Percentiles rank a stretch among this genome's conserved stretches.
These are phyloP conservation scores for Atherinosoma microstoma DNA, from an alignment of 2,797 vertebrate species.

Conservation along the genomic window DNA sequence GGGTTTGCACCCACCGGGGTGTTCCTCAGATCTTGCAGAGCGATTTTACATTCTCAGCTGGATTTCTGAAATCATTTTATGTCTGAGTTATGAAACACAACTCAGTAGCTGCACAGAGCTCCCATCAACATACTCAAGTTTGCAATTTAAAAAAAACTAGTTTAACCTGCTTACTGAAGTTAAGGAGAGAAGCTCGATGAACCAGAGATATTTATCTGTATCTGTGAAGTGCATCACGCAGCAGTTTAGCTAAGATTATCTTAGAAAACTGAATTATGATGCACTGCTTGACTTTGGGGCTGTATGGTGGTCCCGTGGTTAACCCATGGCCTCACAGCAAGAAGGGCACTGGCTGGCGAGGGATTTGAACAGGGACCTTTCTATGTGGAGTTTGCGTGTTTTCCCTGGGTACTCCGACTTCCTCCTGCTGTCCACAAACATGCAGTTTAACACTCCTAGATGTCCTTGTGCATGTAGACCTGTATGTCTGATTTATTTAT, in stretches of 20 bases:
- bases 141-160: neutral
- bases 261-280: neutral
- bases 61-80: conserved; percentile 49
- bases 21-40: conserved; percentile 57
- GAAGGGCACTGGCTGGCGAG: too few species aligned
- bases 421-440: too few species aligned
- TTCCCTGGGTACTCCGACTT: too few species aligned
- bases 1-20: conserved; percentile 47
- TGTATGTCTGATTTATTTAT: too few species aligned
- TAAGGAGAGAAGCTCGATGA: neutral
- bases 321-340: too few species aligned
- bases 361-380: too few species aligned
- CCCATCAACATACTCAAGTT: neutral
- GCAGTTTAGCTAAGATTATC: neutral
- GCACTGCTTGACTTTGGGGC: too few species aligned
- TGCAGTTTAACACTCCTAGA: too few species aligned
- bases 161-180: neutral
- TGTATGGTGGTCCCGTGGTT: too few species aligned
- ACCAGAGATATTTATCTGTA: neutral
- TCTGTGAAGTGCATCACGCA: neutral
- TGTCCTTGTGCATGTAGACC: too few species aligned
- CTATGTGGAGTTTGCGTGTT: too few species aligned
- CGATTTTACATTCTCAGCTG: conserved; percentile 54
- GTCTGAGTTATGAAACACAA: conserved; percentile 43
- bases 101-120: conserved; percentile 14